Conservation (phyloP, 92 coral and sea anemone species). For the Virgularia gustaviana region DNA sequence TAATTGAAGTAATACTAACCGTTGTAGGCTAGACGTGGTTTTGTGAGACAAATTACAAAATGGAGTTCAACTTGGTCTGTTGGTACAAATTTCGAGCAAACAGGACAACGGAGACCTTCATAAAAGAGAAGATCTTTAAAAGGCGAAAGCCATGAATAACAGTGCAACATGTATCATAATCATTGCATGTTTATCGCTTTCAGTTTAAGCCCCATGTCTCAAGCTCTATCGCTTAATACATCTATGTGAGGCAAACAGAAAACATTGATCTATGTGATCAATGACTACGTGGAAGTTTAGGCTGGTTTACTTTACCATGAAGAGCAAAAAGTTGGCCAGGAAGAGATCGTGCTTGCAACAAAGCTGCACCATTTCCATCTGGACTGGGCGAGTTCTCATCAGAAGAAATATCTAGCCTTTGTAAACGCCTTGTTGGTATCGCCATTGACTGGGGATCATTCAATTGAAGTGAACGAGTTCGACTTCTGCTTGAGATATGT, state of each 20-base stretch:
- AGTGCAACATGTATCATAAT: no score
- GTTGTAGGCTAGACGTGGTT: conserved; percentile 94
- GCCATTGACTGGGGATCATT: conserved; percentile 11
- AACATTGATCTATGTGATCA: not conserved
- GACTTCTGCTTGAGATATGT: conserved; percentile 26
- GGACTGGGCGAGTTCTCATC: conserved; percentile 14
- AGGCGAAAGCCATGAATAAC: no score
- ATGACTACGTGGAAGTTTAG: not conserved
- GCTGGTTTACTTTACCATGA: conserved; percentile 17
- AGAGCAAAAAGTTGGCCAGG: conserved; percentile 33
- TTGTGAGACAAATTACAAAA: conserved; percentile 93
- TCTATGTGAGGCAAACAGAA: not conserved
- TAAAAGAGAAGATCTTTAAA: conserved; percentile 20
- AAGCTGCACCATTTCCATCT: conserved; percentile 14
- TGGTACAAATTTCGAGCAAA: conserved; percentile 87
- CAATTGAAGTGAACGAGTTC: conserved; percentile 23
- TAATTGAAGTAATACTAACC: conserved; percentile 69
- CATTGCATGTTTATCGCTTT: no score
- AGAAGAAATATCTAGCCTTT: conserved; percentile 17
- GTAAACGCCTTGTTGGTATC: conserved; percentile 18
- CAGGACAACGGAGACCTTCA: conserved; percentile 95
- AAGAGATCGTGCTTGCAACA: conserved; percentile 26
- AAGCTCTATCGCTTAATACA: no score
- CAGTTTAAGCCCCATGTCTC: no score
- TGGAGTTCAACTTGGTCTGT: conserved; percentile 92